phyloP scores from a whole-genome alignment of 2,888 invertebrate species.

The Fragum whitleyi region DNA sequence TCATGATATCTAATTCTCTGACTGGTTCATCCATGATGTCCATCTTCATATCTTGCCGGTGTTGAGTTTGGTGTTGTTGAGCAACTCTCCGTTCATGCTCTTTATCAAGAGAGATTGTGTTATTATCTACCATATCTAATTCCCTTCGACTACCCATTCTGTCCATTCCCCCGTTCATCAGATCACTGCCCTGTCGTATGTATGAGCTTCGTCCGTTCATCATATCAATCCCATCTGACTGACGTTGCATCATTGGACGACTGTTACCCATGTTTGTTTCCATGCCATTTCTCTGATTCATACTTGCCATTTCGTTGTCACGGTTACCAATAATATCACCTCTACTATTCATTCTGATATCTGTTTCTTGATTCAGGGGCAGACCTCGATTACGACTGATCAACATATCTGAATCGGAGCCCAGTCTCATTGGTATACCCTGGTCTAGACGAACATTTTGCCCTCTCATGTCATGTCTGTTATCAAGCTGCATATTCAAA shows the following conservation, averaged over 20 bases:
- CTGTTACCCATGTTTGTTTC: slow-evolving; percentile 37
- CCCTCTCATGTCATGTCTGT: slow-evolving; percentile 39
- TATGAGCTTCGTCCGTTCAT: slow-evolving; percentile 31
- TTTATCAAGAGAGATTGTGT: slow-evolving; percentile 27
- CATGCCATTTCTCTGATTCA: slow-evolving; percentile 33
- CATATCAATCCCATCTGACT: slow-evolving; percentile 25
- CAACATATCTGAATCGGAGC: slow-evolving; percentile 39
- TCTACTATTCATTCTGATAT: slow-evolving; percentile 41
- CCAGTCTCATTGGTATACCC: slow-evolving; percentile 44
- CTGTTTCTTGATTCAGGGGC: slow-evolving; percentile 27
- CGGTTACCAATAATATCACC: slow-evolving; percentile 17
- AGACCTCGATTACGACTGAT: slow-evolving; percentile 37
- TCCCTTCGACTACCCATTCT: slow-evolving; percentile 12
- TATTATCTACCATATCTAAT: slow-evolving; percentile 46
- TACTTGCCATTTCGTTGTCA: slow-evolving; percentile 31
- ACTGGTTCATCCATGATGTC: slow-evolving; percentile 30
- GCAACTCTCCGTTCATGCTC: slow-evolving; percentile 10
- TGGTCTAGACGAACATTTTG: slow-evolving; percentile 46
- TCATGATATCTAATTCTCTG: slow-evolving; percentile 45
- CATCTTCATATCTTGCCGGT: slow-evolving; percentile 33
- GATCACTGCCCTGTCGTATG: slow-evolving; percentile 34
- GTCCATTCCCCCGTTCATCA: slow-evolving; percentile 32
- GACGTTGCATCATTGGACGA: slow-evolving; percentile 40
- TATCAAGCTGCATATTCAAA: slow-evolving; percentile 46
- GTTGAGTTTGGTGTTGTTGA: background rate